Evolutionary conservation across 2,797 vertebrate species (phyloP).

Genomic region (Hypotaenidia okinawae): DNA sequence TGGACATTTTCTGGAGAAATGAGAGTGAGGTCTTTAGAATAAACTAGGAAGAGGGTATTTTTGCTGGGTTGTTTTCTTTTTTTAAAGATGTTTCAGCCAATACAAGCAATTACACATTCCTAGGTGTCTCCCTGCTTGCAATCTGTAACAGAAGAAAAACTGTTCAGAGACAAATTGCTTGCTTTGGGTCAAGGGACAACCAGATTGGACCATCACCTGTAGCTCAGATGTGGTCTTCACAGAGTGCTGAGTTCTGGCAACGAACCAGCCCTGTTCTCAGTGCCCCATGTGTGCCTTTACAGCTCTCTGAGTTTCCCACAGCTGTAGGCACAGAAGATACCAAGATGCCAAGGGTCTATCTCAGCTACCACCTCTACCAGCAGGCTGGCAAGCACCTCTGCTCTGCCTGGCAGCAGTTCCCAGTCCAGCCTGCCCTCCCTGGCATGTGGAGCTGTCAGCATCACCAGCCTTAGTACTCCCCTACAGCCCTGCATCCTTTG

Average conservation of each 20-base stretch:
- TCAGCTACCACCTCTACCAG: background rate
- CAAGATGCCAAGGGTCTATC: background rate
- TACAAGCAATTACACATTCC: background rate
- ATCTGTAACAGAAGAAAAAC: background rate
- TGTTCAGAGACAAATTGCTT: background rate
- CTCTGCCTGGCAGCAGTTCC: background rate
- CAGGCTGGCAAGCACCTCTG: background rate
- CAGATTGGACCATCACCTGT: background rate
- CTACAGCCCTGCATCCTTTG: background rate
- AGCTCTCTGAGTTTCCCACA: background rate
- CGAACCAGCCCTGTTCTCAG: background rate
- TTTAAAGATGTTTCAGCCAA: background rate
- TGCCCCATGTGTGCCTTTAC: rapidly evolving
- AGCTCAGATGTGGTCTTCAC: background rate
- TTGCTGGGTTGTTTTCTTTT: too few relatives aligned
- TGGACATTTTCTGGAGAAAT: background rate
- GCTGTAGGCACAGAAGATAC: background rate
- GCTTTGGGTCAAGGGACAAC: background rate
- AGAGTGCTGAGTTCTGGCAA: rapidly evolving
- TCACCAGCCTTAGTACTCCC: background rate
- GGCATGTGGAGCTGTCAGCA: background rate
- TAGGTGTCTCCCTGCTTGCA: background rate
- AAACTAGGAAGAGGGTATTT: background rate
- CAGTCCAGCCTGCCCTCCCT: background rate
- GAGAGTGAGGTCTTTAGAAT: background rate